Evolutionary conservation across 2,113 vertebrate species (phyloP), one percentile per base, ranked within the genome.

Genomic region (Meles meles): DNA sequence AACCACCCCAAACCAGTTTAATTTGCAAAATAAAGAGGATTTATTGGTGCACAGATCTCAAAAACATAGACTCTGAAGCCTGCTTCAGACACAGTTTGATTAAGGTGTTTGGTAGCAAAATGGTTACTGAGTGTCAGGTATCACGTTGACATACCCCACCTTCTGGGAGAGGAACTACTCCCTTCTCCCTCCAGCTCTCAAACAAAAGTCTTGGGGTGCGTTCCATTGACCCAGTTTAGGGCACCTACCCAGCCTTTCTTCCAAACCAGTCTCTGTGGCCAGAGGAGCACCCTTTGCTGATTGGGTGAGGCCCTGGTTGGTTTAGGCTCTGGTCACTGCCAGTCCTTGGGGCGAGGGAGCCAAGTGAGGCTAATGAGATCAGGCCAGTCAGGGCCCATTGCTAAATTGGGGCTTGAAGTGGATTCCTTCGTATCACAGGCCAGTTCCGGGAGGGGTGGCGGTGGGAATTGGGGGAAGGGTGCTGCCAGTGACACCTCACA

Each of bases 111-210:
- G 34, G 84, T 67, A 52, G 88, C 69, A 92, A 18, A 80, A 71
- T 65, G 52, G n/a, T 67, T 76, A 18, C 59, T 23, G 29, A 76
- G 67, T 47, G n/a, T 44, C 52, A 18, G 31, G 5, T 39, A 17
- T 71, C 21, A 7, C 1, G 0, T 1, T 67, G 37, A n/a, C 27
- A 15, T 21, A 5, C 17, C 18, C 39, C 4, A n/a, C 17, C 10
- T 1, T 49, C 14, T n/a, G 34, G n/a, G 42, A 31, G 37, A 65
- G 63, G 23, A 63, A 21, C 8, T n/a, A 13, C 14, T 31, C 39
- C 27, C 31, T 72, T 6, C 7, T 39, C 52, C 37, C 27, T 76
- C 21, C 57, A 89, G 1, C 21, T 76, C 34, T 39, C 69, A 84
- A 27, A 37, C 76, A 11, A 3, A 59, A 44, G 34, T 55, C 80